These are phyloP conservation scores for Drosophila pandora DNA, from an alignment of 1,140 invertebrate species.

Conservation along the genomic window DNA sequence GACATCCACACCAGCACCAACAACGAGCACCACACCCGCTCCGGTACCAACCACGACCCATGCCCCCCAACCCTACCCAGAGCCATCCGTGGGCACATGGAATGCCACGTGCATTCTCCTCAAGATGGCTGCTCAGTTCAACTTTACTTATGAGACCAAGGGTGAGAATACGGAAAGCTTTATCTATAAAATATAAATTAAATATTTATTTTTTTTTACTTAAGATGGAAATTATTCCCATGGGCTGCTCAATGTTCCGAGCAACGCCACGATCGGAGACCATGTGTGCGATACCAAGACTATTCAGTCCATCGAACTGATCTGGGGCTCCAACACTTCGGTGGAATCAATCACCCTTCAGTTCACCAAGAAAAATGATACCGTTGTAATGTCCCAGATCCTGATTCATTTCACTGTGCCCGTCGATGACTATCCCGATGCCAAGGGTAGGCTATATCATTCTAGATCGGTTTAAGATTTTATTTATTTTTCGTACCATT, in stretches of 20 bases:
- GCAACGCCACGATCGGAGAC: conserved; percentile 59
- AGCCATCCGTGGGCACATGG: conserved; percentile 86
- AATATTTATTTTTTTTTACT: background rate
- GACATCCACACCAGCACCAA: conserved; percentile 41
- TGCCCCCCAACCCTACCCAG: conserved; percentile 82
- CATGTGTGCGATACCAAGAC: conserved; percentile 43
- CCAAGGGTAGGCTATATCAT: conserved; percentile 51
- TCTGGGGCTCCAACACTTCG: conserved; percentile 59
- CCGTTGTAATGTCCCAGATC: conserved; percentile 49
- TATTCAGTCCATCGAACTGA: conserved; percentile 63
- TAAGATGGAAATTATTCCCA: conserved; percentile 59
- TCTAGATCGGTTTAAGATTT: background rate
- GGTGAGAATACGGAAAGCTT: conserved; percentile 54
- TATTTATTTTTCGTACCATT: conserved; percentile 12
- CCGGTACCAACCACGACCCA: conserved; percentile 49
- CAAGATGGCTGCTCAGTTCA: conserved; percentile 87
- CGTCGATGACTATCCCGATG: conserved; percentile 62
- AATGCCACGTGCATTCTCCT: conserved; percentile 86
- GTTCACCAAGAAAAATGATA: conserved; percentile 59
- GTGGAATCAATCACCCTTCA: conserved; percentile 54
- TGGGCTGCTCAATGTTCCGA: conserved; percentile 67
- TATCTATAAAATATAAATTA: background rate
- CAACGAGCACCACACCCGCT: conserved; percentile 35
- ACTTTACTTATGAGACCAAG: conserved; percentile 85
- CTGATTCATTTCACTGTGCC: conserved; percentile 48